Evolutionary conservation across 2,113 vertebrate genomes (phyloP).

Genomic region (Plestiodon gilberti): DNA sequence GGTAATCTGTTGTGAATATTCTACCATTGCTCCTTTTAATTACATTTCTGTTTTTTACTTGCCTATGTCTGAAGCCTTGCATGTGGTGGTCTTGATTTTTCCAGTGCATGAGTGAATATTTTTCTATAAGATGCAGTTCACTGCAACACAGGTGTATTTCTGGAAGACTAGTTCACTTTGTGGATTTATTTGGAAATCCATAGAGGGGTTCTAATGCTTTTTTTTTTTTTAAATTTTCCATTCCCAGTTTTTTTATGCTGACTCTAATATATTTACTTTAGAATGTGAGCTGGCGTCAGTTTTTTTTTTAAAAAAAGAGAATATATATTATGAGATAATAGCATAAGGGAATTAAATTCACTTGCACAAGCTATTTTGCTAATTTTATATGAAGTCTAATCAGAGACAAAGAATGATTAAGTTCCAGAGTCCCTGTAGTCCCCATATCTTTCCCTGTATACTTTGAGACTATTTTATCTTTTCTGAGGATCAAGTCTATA

Average conservation of each 20-base stretch:
- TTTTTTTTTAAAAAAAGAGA: neutral
- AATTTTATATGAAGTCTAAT: slow-evolving; percentile 15
- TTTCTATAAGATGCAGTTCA: neutral
- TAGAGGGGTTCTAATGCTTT: slow-evolving; percentile 29
- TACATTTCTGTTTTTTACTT: slow-evolving; percentile 20
- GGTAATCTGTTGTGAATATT: slow-evolving; percentile 16
- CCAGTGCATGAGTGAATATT: slow-evolving; percentile 19
- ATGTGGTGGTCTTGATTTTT: neutral
- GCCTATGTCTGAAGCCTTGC: slow-evolving; percentile 3
- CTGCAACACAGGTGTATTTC: neutral
- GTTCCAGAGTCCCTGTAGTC: neutral
- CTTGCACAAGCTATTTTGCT: neutral
- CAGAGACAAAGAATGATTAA: neutral
- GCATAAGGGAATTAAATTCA: slow-evolving; percentile 10
- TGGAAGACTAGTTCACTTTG: slow-evolving; percentile 30
- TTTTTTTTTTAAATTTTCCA: slow-evolving; percentile 20
- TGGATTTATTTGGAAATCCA: slow-evolving; percentile 30
- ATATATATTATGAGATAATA: neutral
- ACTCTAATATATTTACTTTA: slow-evolving; percentile 7
- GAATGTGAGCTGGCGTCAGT: neutral
- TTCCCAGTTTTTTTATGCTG: neutral
- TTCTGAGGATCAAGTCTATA: neutral
- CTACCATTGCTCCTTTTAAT: neutral
- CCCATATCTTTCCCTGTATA: neutral
- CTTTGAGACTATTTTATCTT: neutral